Conservation (phyloP, 2,888 invertebrate genomes). For the Galerucella pusilla region DNA sequence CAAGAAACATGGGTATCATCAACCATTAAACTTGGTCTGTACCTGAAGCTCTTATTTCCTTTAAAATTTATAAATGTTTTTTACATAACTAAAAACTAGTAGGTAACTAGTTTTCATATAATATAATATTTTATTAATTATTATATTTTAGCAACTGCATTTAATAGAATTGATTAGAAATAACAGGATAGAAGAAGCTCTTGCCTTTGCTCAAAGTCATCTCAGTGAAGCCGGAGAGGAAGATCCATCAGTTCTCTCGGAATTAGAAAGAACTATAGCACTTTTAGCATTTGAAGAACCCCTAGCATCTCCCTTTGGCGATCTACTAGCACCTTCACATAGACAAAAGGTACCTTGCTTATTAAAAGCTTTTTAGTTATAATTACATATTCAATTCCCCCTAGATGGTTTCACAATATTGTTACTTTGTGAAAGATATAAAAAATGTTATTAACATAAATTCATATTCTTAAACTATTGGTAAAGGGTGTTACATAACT, state of each 20-base stretch:
- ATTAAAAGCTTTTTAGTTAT: constrained; percentile 4
- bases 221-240: constrained; percentile 90
- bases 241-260: constrained; percentile 77
- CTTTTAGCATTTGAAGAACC: constrained; percentile 97
- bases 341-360: constrained; percentile 80
- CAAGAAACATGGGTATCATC: too few species aligned
- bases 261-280: constrained; percentile 93
- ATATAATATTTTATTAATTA: not conserved
- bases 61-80: too few species aligned
- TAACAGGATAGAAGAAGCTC: constrained; percentile 86
- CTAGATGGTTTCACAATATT: too few species aligned
- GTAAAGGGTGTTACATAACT: too few species aligned
- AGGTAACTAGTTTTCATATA: constrained; percentile 1
- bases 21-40: too few species aligned
- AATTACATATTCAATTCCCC: too few species aligned
- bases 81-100: too few species aligned
- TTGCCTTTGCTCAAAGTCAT: constrained; percentile 90
- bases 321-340: constrained; percentile 91
- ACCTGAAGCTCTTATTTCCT: too few species aligned
- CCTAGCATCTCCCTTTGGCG: constrained; percentile 93
- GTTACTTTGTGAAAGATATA: too few species aligned
- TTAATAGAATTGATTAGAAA: constrained; percentile 87
- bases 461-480: too few species aligned
- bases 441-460: too few species aligned
- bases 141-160: constrained; percentile 79